Base-by-base conservation (phyloP, 1,140 invertebrate genomes). In the Ganaspis sp. region DNA sequence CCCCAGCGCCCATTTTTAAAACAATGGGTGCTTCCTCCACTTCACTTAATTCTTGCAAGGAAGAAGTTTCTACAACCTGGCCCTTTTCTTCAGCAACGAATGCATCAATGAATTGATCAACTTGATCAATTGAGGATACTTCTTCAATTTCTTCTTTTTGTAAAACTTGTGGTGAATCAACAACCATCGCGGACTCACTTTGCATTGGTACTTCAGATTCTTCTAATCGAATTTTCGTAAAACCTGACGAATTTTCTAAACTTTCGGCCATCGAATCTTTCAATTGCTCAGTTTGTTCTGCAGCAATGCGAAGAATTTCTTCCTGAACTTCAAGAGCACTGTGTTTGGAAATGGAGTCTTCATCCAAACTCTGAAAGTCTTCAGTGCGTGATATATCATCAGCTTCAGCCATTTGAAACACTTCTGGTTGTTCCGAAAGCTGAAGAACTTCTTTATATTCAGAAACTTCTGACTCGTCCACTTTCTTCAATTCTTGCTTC, bases 381-480 rank as follows among this genome's bases (percentile, higher is more conserved):
- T 72, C 34, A 34, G 29, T 29, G 34, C 72, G 71, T 17, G 42
- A 38, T 9, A 54, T 45, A 29, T 73, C 72, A 12, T 17, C 72
- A 9, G 5, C n/a, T 37, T 74, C 54, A 12, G 12, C 70, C 53
- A 49, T 72, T 73, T 21, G 70, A 58, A 72, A 58, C 23, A 70
- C 69, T 70, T 78, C 42, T 19, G 72, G 40, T 70, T 78, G 42
- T 37, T 83, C 23, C 11, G n/a, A 8, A 21, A 75, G 77, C 45
- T 6, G 38, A 9, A 23, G 6, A n/a, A 71, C n/a, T 64, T 75
- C 58, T 17, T 78, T 45, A 29, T 6, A 45, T 21, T 80, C 72
- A 75, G 26, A 19, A 70, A 58, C 77, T 81, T 84, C 72, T 85
- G 29, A 5, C 23, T 64, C 58, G 11, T 26, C n/a, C 11, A 34